Conservation (phyloP, 2,888 invertebrate species). For the Trissolcus japonicus region DNA sequence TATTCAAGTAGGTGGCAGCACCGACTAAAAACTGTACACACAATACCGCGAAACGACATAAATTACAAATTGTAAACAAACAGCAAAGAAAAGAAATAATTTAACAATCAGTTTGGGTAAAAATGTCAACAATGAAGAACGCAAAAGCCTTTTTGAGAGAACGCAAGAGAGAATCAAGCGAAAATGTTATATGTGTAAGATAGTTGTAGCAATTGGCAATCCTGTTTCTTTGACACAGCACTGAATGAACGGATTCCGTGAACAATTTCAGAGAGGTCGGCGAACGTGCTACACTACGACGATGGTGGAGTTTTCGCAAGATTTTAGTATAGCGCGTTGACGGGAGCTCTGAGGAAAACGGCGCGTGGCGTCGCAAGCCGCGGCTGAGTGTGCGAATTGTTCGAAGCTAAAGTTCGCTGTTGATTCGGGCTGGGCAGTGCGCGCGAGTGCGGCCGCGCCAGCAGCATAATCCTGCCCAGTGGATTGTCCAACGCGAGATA, state of each 20-base stretch:
- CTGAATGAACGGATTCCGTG: not conserved
- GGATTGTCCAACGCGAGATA: slow-evolving; percentile 1
- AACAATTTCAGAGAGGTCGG: slow-evolving; percentile 67
- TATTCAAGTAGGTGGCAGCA: too few species aligned
- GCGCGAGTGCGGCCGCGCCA: not conserved
- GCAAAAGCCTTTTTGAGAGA: too few species aligned
- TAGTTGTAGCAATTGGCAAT: slow-evolving; percentile 1
- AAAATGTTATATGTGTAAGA: too few species aligned
- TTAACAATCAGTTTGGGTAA: too few species aligned
- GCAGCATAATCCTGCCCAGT: not conserved
- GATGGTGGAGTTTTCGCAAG: slow-evolving; percentile 65
- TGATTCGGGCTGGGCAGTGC: not conserved
- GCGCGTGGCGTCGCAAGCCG: slow-evolving; percentile 10
- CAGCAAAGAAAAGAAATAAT: not conserved
- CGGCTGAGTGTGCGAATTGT: not conserved
- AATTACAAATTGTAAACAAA: not conserved
- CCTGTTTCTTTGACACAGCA: slow-evolving; percentile 7
- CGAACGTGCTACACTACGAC: slow-evolving; percentile 66
- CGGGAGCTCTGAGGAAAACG: slow-evolving; percentile 7
- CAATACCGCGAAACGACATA: not conserved
- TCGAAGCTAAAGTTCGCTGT: not conserved
- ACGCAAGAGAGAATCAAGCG: too few species aligned
- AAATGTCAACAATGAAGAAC: too few species aligned
- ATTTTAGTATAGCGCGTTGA: slow-evolving; percentile 48
- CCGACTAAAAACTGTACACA: not conserved